Evolutionary conservation across 2,888 invertebrate genomes (phyloP).

Genomic region (Drosophila pegasa): DNA sequence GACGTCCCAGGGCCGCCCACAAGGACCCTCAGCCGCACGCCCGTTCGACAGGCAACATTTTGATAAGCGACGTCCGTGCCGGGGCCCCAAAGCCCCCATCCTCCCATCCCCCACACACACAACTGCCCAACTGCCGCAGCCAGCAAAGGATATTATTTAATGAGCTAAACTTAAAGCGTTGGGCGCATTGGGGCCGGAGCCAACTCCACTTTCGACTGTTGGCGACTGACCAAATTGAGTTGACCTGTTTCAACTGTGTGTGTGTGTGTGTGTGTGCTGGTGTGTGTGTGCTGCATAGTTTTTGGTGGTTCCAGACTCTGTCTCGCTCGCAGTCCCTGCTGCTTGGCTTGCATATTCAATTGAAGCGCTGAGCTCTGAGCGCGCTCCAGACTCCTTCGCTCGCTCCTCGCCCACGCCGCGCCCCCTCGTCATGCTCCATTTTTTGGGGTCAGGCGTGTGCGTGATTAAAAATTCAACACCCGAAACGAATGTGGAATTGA

Average conservation of each 20-base stretch:
- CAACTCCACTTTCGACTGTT: slow-evolving; percentile 9
- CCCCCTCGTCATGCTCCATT: slow-evolving; percentile 6
- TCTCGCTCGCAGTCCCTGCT: slow-evolving; percentile 37
- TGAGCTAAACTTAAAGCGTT: slow-evolving; percentile 81
- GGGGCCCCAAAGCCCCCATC: too few species aligned
- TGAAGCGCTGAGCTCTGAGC: slow-evolving; percentile 24
- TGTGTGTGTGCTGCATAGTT: slow-evolving; percentile 52
- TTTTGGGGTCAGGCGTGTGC: slow-evolving; percentile 68
- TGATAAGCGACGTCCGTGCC: slow-evolving; percentile 70
- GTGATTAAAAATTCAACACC: slow-evolving; percentile 83
- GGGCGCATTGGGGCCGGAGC: slow-evolving; percentile 34
- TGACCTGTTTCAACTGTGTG: slow-evolving; percentile 67
- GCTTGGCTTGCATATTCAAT: slow-evolving; percentile 70
- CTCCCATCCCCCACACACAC: too few species aligned
- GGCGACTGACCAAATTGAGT: slow-evolving; percentile 78
- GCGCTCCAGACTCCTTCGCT: slow-evolving; percentile 12
- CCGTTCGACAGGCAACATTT: slow-evolving; percentile 79
- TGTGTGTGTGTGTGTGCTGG: slow-evolving; percentile 6
- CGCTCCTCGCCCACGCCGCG: neutral
- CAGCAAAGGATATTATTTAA: slow-evolving; percentile 82
- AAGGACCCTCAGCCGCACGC: slow-evolving; percentile 2
- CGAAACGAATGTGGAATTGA: slow-evolving; percentile 82
- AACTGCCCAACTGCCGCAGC: slow-evolving; percentile 36
- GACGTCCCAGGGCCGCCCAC: slow-evolving; percentile 56
- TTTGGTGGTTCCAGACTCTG: slow-evolving; percentile 38